Evolutionary conservation across 2,113 vertebrate species (phyloP).

Genomic region (Cryptoleucopteryx plumbea): DNA sequence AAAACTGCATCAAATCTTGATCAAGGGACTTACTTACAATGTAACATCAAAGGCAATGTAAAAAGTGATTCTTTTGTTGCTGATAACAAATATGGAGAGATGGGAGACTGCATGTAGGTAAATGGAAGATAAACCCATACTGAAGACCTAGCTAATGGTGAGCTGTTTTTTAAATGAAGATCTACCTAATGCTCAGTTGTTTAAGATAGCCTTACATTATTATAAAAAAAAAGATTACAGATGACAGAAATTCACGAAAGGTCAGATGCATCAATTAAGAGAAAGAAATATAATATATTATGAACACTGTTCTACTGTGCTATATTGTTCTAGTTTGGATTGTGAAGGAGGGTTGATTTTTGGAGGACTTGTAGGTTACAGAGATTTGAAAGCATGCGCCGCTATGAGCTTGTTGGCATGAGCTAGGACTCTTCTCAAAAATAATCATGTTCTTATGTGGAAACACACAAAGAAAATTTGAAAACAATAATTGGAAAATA

Average conservation of each 20-base stretch:
- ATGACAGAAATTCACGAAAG: neutral
- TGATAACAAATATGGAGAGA: neutral
- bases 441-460: neutral
- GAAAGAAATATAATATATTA: neutral
- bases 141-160: neutral
- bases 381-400: neutral
- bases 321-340: neutral
- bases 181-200: neutral
- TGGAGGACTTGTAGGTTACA: neutral
- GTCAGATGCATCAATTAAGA: neutral
- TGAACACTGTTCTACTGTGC: neutral
- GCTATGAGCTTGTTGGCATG: neutral
- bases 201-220: neutral
- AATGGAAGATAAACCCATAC: neutral
- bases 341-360: neutral
- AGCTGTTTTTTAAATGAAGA: neutral
- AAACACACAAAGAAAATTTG: neutral
- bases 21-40: fast-evolving
- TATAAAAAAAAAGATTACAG: neutral
- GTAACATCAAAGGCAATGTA: neutral
- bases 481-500: neutral
- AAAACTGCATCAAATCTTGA: neutral
- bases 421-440: neutral
- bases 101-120: neutral
- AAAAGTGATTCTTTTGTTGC: neutral